Conservation (phyloP, 1,140 invertebrate genomes). For the Brachionus calyciflorus region DNA sequence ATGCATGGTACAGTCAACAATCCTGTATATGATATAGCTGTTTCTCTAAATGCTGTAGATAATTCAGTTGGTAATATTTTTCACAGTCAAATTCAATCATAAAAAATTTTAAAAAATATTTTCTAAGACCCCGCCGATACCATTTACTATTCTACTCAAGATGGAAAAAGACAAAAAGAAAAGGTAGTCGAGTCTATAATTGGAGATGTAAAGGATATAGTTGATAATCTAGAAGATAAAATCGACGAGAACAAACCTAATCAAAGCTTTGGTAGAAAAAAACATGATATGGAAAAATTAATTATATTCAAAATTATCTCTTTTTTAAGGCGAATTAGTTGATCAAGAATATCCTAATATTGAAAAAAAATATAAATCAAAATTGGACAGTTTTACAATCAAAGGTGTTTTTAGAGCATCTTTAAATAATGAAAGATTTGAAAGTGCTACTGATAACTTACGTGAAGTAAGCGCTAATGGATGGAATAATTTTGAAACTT, state of each 20-base stretch:
- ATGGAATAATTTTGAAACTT: constrained; percentile 20
- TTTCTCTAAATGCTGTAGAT: not conserved
- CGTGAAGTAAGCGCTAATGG: constrained; percentile 14
- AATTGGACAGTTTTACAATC: not conserved
- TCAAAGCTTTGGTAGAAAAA: constrained; percentile 3
- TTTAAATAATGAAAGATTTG: not conserved
- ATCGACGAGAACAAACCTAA: not conserved
- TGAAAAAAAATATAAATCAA: not conserved
- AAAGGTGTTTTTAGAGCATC: not conserved
- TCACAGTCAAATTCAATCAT: too few species aligned
- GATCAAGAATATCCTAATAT: not conserved
- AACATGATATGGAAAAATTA: not conserved
- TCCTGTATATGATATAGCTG: constrained; percentile 41
- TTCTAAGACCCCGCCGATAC: not conserved
- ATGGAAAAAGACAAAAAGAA: not conserved
- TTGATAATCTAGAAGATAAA: not conserved
- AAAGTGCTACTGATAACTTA: constrained; percentile 10
- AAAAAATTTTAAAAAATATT: not conserved
- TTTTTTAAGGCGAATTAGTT: not conserved
- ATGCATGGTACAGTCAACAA: constrained; percentile 44
- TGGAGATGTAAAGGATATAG: not conserved
- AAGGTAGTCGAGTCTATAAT: not conserved
- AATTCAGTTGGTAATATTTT: not conserved
- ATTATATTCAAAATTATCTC: too few species aligned
- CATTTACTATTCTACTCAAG: constrained; percentile 21